These are phyloP conservation scores for Drosophila athabasca DNA, from an alignment of 1,140 invertebrate genomes.

Conservation along the genomic window DNA sequence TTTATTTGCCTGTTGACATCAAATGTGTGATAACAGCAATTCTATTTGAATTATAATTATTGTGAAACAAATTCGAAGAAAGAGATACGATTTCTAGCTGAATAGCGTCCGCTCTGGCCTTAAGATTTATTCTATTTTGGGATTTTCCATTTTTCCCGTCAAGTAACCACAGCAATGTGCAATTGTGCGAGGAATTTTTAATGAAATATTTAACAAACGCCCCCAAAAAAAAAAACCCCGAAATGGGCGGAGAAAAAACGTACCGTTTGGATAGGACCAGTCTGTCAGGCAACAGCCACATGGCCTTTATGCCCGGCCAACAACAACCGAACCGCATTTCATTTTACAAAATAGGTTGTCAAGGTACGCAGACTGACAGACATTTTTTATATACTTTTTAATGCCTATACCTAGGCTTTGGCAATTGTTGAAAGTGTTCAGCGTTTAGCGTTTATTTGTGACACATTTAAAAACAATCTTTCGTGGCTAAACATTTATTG, in stretches of 20 bases:
- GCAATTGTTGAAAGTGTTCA: too few species aligned
- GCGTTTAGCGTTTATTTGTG: too few species aligned
- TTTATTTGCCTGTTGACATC: conserved; percentile 12
- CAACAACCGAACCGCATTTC: conserved; percentile 32
- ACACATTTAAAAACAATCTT: too few species aligned
- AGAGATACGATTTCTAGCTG: too few species aligned
- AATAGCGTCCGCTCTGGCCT: background rate
- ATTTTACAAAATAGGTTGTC: conserved; percentile 47
- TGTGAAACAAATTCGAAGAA: too few species aligned
- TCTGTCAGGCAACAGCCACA: conserved; percentile 5
- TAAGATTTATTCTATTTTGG: conserved; percentile 11
- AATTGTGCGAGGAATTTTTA: conserved; percentile 65
- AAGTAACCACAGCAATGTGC: conserved; percentile 31
- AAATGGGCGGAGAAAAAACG: conserved; percentile 7
- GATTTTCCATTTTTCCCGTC: background rate
- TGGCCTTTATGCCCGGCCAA: conserved; percentile 9
- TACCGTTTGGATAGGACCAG: conserved; percentile 3
- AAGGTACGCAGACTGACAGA: conserved; percentile 25
- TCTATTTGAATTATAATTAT: conserved; percentile 6
- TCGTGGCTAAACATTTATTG: too few species aligned
- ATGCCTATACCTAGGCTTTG: conserved; percentile 10
- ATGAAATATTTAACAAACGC: conserved; percentile 58
- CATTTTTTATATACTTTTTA: conserved; percentile 39
- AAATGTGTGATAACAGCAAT: conserved; percentile 9
- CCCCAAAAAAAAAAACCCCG: conserved; percentile 5